Base-by-base conservation (phyloP, 1,140 invertebrate species). In the Hylaeus volcanicus region DNA sequence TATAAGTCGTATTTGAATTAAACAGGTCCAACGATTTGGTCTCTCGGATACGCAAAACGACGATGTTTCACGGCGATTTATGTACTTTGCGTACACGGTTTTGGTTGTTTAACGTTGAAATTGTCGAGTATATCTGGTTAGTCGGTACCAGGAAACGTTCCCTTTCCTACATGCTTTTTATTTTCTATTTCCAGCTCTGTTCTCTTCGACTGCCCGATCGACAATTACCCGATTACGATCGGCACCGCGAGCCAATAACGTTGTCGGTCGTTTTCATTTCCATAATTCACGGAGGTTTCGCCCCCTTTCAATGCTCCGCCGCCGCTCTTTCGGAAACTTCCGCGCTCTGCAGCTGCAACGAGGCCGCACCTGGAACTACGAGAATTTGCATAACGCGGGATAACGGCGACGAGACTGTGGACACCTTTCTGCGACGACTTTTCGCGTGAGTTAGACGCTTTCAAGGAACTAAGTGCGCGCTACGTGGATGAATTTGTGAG, bases 171-270 rank as follows among this genome's bases (percentile, higher is more conserved):
- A 14, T 8, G 12, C 2, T 56, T 51, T 15, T 39, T 39, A 41
- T 53, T 58, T 69, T 26, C 51, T 68, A 69, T 69, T 75, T 45
- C n/a, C 11, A 45, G 26, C 14, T 45, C 68, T 53, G 81, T 82
- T 51, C 68, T 51, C 53, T 64, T 61, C 68, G 55, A 79, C 61
- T 39, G 53, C 37, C 26, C 79, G 73, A 86, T 86, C 85, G 86
- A 88, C 83, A 83, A 88, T 88, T 88, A 88, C 83, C 73, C 70
- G 86, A 88, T 88, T 88, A 73, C 86, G 82, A 88, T 88, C 86
- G 66, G 71, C 74, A 76, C 74, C 51, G 60, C 71, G 66, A 85
- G 74, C 74, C 86, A 82, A 85, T 87, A 84, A 87, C 81, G 77
- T 73, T 68, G 68, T 3, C 81, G 61, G 39, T 81, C 81, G 61